Evolutionary conservation across 2,113 vertebrate genomes (phyloP), one percentile per base, ranked within the genome.

Genomic region (Cyprinodon tularosa): DNA sequence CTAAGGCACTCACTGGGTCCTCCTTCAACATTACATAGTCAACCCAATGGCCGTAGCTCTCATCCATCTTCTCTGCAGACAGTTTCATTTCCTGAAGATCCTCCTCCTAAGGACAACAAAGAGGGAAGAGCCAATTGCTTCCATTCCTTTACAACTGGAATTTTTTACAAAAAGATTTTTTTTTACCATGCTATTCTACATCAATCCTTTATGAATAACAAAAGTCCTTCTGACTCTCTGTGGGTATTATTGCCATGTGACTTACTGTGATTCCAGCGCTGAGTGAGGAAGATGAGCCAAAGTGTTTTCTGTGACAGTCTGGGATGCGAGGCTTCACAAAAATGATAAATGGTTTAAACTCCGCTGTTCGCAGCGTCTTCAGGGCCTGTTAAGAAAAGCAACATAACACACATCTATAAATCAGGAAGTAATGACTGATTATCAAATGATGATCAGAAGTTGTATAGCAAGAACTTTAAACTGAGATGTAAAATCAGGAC

Each of bases 341-440:
- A 82, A 99, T 89, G 77, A 99, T 78, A 0, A 94, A 98, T 2
- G 97, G 97, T 84, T 96, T 98, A 87, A 98, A 98, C 75, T 96
- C 96, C 0, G 96, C 80, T 3, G 94, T 96, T 64, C 96, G 94
- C 42, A 99, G 85, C 60, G 93, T 95, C 87, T 94, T 96, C 72
- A 98, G 72, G 11, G 96, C 97, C 97, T 98, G 71, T 40, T 10
- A 14, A 9, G 15, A 12, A 71, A 62, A 72, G 17, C 7, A n/a
- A n/a, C 50, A 10, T n/a, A 9, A 57, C 50, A 57, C 2, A 20
- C 17, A 57, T n/a, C 3, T 57, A 57, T 9, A 45, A 12, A 45
- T 10, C 12, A 45, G 6, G 44, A 45, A 45, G 44, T 12, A 45
- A 45, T 45, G 44, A 7, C 44, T 45, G 44, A 45, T 12, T 29